Evolutionary conservation across 2,113 vertebrate genomes (phyloP).

Genomic region (Sciurus niger): DNA sequence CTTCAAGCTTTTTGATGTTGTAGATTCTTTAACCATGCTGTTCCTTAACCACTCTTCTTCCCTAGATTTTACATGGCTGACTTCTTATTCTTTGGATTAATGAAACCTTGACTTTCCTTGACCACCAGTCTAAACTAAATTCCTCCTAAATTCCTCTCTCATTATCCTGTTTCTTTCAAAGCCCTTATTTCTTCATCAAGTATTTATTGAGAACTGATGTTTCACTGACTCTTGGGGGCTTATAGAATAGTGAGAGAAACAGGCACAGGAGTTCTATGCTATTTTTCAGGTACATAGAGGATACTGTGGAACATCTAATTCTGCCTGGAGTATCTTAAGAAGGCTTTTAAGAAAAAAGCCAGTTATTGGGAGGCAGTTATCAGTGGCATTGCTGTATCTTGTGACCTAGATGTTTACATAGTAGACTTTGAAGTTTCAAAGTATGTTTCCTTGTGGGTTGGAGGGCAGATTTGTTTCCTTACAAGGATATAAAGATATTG

Average conservation of each 20-base stretch:
- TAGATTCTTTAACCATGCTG: background rate
- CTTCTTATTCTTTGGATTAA: background rate
- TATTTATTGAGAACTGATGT: background rate
- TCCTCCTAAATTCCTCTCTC: background rate
- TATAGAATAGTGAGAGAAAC: background rate
- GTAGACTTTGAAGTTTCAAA: background rate
- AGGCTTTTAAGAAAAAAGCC: background rate
- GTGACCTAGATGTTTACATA: background rate
- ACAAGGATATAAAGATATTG: background rate
- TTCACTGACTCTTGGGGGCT: background rate
- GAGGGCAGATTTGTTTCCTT: background rate
- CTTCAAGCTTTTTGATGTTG: background rate
- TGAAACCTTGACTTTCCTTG: constrained; percentile 10
- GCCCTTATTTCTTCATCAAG: background rate
- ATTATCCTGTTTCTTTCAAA: background rate
- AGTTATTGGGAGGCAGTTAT: background rate
- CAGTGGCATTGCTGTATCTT: background rate
- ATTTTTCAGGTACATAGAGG: background rate
- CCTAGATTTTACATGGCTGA: background rate
- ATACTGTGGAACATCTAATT: background rate
- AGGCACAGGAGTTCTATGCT: background rate
- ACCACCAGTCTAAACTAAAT: background rate
- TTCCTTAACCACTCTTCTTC: background rate
- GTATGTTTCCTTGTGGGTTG: background rate
- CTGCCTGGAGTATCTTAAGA: background rate